These are phyloP conservation scores for Phaethornis superciliosus DNA, from an alignment of 2,113 vertebrate species.

Conservation along the genomic window DNA sequence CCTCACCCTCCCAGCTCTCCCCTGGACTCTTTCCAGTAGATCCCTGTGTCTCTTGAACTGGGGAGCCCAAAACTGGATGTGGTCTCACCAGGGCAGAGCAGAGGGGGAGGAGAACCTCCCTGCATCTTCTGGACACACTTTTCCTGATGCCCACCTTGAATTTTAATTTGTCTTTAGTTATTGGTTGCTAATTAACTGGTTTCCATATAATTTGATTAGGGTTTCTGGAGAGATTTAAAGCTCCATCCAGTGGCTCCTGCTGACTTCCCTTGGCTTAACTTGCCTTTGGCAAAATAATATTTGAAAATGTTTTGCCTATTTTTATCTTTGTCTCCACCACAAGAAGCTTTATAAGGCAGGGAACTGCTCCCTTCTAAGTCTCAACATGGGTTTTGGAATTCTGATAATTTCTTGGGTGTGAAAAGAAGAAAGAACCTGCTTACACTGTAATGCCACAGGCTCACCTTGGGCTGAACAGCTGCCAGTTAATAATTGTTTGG, in stretches of 20 bases:
- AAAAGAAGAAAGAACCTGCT: constrained; percentile 21
- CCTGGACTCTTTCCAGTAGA: no score
- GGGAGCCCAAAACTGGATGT: no score
- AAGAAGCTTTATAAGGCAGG: not conserved
- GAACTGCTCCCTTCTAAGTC: not conserved
- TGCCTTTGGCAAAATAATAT: not conserved
- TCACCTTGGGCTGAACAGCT: constrained; percentile 57
- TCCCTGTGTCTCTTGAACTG: no score
- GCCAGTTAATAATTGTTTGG: constrained; percentile 58
- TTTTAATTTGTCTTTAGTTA: fast-evolving
- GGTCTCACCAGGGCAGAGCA: no score
- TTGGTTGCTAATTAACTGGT: not conserved
- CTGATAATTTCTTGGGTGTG: constrained; percentile 18
- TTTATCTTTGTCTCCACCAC: no score
- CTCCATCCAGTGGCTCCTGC: not conserved
- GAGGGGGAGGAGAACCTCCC: no score
- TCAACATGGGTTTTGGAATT: not conserved
- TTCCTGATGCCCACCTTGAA: fast-evolving
- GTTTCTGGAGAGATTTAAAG: not conserved
- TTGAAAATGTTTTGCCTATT: no score
- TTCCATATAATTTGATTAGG: not conserved
- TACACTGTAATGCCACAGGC: not conserved
- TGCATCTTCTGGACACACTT: no score
- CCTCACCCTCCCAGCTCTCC: no score
- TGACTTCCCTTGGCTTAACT: not conserved